These are phyloP conservation scores for Galerucella calmariensis DNA, from an alignment of 2,888 invertebrate species.

Conservation along the genomic window DNA sequence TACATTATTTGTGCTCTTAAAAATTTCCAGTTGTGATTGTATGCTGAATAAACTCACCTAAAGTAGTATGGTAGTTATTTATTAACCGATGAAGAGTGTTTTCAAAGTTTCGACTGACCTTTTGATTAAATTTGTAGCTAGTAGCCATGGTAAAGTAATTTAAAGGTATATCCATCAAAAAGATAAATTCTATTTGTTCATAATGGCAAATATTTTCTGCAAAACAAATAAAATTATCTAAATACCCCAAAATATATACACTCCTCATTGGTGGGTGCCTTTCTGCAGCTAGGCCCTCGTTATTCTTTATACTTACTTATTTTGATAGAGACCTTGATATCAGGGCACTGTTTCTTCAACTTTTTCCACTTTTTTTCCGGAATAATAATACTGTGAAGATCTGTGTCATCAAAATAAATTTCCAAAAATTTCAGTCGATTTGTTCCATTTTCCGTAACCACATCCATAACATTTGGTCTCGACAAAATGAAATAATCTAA, in stretches of 20 bases:
- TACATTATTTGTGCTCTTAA: too few relatives aligned
- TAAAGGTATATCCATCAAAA: slow-evolving; percentile 65
- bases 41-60: slow-evolving; percentile 58
- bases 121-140: slow-evolving; percentile 65
- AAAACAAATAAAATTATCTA: slow-evolving; percentile 28
- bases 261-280: too few relatives aligned
- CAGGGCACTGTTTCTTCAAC: slow-evolving; percentile 61
- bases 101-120: slow-evolving; percentile 64
- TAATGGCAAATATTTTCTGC: slow-evolving; percentile 62
- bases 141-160: slow-evolving; percentile 64
- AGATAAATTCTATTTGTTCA: slow-evolving; percentile 63
- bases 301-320: slow-evolving; percentile 42
- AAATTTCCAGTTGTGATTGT: not conserved
- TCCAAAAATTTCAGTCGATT: slow-evolving; percentile 60
- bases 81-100: slow-evolving; percentile 63
- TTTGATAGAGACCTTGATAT: slow-evolving; percentile 60
- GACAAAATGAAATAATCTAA: slow-evolving; percentile 66
- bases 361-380: slow-evolving; percentile 63
- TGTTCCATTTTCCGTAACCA: slow-evolving; percentile 62
- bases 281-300: too few relatives aligned
- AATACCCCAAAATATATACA: too few relatives aligned
- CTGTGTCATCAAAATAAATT: slow-evolving; percentile 64
- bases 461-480: slow-evolving; percentile 60
- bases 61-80: slow-evolving; percentile 62
- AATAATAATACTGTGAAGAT: slow-evolving; percentile 63